Evolutionary conservation across 1,140 invertebrate species (phyloP).

Genomic region (Diorhabda elongata): DNA sequence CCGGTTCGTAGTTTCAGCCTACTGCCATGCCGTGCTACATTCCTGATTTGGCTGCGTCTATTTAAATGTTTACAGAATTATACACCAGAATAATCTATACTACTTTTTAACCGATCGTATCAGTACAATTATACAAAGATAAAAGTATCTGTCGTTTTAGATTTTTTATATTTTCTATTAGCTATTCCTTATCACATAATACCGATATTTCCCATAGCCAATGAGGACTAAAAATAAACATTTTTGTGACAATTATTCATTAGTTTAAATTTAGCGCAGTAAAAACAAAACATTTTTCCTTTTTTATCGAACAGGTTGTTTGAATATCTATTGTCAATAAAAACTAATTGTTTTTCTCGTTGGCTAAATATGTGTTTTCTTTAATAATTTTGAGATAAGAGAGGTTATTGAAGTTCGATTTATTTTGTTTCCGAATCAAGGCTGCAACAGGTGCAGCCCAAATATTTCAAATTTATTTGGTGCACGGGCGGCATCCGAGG

Average conservation of each 20-base stretch:
- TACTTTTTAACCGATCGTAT: not conserved
- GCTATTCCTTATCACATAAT: not conserved
- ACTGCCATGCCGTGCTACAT: slow-evolving; percentile 18
- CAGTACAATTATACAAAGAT: too few relatives aligned
- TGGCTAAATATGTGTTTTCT: not conserved
- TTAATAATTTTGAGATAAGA: not conserved
- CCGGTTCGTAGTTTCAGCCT: slow-evolving; percentile 6
- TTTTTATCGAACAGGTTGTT: slow-evolving; percentile 17
- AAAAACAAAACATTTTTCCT: slow-evolving; percentile 19
- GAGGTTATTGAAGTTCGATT: not conserved
- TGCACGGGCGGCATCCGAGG: not conserved
- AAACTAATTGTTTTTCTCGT: not conserved
- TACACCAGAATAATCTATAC: not conserved
- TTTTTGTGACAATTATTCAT: slow-evolving; percentile 15
- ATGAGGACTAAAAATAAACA: slow-evolving; percentile 16
- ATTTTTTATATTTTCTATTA: not conserved
- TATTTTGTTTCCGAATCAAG: not conserved
- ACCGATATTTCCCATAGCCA: not conserved
- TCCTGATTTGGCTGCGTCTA: slow-evolving; percentile 39
- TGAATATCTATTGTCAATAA: not conserved
- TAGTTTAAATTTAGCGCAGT: slow-evolving; percentile 12
- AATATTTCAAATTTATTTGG: not conserved
- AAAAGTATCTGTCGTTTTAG: too few relatives aligned
- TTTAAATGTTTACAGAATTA: slow-evolving; percentile 37
- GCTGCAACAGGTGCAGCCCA: slow-evolving; percentile 10